Evolutionary conservation across 2,113 vertebrate genomes (phyloP).

Genomic region (Tauraco erythrolophus): DNA sequence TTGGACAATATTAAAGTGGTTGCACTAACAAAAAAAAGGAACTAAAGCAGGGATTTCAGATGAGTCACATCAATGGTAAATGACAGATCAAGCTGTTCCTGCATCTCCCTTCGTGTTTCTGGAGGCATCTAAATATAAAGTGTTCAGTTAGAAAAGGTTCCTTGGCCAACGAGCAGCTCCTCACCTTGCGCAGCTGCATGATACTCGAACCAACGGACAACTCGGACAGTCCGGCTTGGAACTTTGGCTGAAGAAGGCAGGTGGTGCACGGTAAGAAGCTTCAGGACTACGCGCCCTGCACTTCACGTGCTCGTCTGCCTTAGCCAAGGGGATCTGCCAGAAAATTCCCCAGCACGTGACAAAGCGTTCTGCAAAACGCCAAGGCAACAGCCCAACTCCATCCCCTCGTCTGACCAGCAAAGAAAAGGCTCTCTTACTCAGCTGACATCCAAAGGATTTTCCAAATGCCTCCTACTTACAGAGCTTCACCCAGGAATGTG

Average conservation of each 20-base stretch:
- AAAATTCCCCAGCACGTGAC: rapidly evolving
- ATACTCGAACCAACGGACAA: neutral
- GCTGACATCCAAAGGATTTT: neutral
- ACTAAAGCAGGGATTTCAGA: neutral
- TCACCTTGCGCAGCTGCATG: neutral
- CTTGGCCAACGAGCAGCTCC: neutral
- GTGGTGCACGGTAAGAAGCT: rapidly evolving
- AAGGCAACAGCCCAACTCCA: neutral
- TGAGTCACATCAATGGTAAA: neutral
- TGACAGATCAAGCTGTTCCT: neutral
- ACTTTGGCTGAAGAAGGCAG: neutral
- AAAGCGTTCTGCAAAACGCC: neutral
- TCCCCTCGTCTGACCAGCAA: neutral
- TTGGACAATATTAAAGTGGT: neutral
- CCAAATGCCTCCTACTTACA: rapidly evolving
- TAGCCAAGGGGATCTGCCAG: neutral
- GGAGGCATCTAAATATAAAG: neutral
- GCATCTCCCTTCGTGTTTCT: neutral
- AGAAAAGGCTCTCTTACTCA: neutral
- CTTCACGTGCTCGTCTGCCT: neutral
- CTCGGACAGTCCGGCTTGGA: neutral
- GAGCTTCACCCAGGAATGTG: neutral
- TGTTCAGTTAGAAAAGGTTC: neutral
- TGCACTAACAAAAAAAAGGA: neutral
- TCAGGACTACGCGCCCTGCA: rapidly evolving